Evolutionary conservation across 2,888 invertebrate genomes (phyloP), one percentile per base, ranked within the genome.

Genomic region (Dilophus febrilis): DNA sequence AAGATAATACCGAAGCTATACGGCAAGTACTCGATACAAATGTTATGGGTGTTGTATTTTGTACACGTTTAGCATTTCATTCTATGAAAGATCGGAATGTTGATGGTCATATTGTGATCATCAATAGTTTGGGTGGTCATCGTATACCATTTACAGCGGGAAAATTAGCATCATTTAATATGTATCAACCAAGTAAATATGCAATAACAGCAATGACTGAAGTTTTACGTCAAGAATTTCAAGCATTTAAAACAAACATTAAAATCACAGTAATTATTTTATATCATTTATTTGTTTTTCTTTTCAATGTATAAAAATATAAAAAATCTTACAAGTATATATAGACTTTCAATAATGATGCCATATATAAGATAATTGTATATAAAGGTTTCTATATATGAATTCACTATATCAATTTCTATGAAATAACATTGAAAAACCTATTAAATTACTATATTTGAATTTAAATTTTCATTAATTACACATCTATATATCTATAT

Each of bases 21-120:
- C 48, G 51, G 30, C 48, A 57, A 30, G 51, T 62, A 0, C 47
- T 70, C 1, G 64, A 70, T 44, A 61, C 62, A 11, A 70, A 70
- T 50, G 44, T 67, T 1, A 62, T 59, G 47, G 69, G 64, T 3
- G 50, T 63, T 1, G 50, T 67, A 0, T 42, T 61, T 37, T 68
- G 69, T 48, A 59, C 66, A 0, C 60, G 66, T 3, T 59, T 58
- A 16, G 71, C 68, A 2, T 56, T 67, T 14, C 53, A 56, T 2
- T 66, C 65, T 2, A 70, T 71, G 70, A 61, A 52, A 40, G 49
- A 48, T 14, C 52, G 56, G 2, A 58, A 64, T 2, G 48, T 55
- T 19, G 64, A 67, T 46, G 70, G 69, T 1, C 68, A 68, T 45
- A 58, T 70, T 18, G 53, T 71, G 19, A 52, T 65, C 16, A 57